Evolutionary conservation across 2,797 vertebrate species (phyloP), one percentile per base, ranked within the genome.

Genomic region (Chanos chanos): DNA sequence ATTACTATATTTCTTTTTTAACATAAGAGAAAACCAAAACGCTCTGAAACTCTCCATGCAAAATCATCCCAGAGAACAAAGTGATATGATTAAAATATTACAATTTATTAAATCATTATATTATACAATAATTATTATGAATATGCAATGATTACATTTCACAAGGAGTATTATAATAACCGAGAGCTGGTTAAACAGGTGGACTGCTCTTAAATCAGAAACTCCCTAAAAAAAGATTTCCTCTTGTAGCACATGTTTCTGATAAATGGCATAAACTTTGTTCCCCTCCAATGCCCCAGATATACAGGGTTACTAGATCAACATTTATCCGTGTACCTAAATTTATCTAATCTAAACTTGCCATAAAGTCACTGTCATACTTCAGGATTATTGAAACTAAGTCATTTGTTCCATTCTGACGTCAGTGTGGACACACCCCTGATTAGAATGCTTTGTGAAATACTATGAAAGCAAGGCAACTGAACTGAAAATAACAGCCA

Each of bases 371-470:
- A 25, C 39, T 45, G 19, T 19, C 47, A 40, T 13, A 31, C 28
- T 21, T 40, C 24, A 39, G 43, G 9, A 12, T n/a, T 41, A 55
- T 16, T 57, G 28, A 43, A 7, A 44, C 47, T 4, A 27, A 18
- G 44, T 62, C 57, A 49, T 55, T 13, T 12, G 21, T 25, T 53
- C 18, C 34, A 67, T 52, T 36, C 48, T 41, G 13, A n/a, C n/a
- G n/a, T n/a, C n/a, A 24, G 16, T 15, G 6, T 33, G 48, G 40
- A 37, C 53, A 58, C 66, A 39, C 60, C 60, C 63, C 5, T 33
- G 5, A 64, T 28, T 45, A 34, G 53, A 37, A 56, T 49, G 52
- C 25, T 36, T 61, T 51, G 61, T 61, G 55, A 61, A 61, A 67
- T 63, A 50, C 45, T 53, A 53, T 41, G 63, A 15, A 15, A 55